Conservation (phyloP, 37 sponge, comb jelly and placozoan genomes). For the Aplysina aerophoba region DNA sequence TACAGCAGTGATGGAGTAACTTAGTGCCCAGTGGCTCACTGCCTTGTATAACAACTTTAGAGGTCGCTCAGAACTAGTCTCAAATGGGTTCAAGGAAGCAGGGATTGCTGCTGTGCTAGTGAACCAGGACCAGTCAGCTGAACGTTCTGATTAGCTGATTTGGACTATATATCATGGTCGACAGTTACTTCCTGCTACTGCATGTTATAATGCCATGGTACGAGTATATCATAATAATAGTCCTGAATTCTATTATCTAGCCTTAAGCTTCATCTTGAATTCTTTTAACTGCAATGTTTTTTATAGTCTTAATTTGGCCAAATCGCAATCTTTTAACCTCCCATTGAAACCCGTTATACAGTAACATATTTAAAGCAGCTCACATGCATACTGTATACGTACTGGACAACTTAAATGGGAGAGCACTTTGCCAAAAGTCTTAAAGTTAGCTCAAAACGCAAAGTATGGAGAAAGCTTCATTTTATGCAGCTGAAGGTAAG, state of each 20-base stretch:
- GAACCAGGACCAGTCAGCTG: background rate
- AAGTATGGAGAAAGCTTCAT: no score
- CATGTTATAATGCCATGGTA: background rate
- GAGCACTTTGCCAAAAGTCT: no score
- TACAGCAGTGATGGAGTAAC: constrained; percentile 1
- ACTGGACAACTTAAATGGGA: no score
- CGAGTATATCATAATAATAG: background rate
- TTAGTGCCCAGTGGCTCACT: constrained; percentile 18
- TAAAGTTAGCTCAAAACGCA: no score
- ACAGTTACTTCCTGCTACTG: background rate
- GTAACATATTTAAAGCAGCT: no score
- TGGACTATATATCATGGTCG: background rate
- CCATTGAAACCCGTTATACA: background rate
- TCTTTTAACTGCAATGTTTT: constrained; percentile 13
- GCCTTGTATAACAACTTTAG: constrained; percentile 18
- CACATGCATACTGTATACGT: no score
- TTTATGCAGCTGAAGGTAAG: no score
- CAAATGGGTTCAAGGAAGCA: constrained; percentile 11
- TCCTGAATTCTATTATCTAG: background rate
- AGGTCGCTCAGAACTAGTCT: constrained; percentile 2
- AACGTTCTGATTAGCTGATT: constrained; percentile 8
- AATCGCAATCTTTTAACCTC: constrained; percentile 2
- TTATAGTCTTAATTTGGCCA: constrained; percentile 7
- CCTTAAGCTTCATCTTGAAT: background rate
- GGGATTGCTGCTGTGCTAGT: background rate